Conservation (phyloP, 2,113 vertebrate genomes). For the Orthonyx spaldingii region DNA sequence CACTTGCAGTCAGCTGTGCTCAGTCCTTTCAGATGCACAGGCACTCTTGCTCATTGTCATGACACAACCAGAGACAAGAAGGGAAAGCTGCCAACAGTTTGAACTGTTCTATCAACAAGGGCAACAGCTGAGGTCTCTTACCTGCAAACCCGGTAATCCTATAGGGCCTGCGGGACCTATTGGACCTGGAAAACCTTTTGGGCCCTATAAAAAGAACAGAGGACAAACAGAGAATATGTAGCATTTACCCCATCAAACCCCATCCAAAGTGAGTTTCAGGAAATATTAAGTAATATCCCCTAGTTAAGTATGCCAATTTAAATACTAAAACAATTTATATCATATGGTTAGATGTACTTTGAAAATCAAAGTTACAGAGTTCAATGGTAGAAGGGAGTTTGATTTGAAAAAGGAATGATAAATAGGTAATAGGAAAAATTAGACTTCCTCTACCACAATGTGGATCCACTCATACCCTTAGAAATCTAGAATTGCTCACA, state of each 20-base stretch:
- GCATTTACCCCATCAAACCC: background rate
- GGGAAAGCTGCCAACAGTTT: background rate
- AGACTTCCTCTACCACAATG: background rate
- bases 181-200: constrained; percentile 71
- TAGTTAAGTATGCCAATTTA: background rate
- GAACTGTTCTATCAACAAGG: background rate
- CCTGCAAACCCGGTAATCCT: constrained; percentile 71
- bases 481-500: background rate
- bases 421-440: background rate
- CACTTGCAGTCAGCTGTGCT: background rate
- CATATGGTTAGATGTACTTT: background rate
- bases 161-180: constrained; percentile 73
- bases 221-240: background rate
- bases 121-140: background rate
- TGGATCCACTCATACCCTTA: background rate
- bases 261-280: background rate
- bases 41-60: background rate
- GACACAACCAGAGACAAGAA: background rate
- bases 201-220: constrained; percentile 70
- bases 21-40: background rate
- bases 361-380: background rate
- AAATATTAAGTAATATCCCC: background rate
- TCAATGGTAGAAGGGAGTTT: background rate
- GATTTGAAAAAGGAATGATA: background rate
- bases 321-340: background rate